Base-by-base conservation (phyloP, 2,888 invertebrate genomes). In the Microctonus aethiopoides region DNA sequence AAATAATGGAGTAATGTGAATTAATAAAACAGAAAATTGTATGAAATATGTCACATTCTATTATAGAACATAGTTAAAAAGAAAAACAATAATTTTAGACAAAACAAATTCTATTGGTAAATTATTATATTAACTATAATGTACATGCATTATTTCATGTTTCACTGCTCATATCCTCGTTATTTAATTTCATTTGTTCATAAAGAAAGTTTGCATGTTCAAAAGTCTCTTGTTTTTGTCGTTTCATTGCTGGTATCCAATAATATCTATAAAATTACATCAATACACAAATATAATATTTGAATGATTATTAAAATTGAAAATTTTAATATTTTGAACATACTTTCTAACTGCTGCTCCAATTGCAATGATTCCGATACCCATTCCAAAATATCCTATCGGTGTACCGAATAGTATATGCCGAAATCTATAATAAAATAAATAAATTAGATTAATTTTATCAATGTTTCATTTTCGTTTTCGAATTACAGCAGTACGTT, bases 31-130 rank as follows among this genome's bases (percentile, higher is more conserved):
- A 54, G 60, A 46, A 16, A n/a, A 46, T 46, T 41, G 16, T n/a
- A 29, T 60, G 6, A 62, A 46, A 22, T 4, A 26, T 46, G n/a
- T 41, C 7, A 46, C 26, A 22, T 22, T 20, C 6, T 60, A 34
- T 10, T 36, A 20, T 39, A 60, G 34, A 60, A 34, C 22, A 36
- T 39, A 60, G 60, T 60, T 39, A 22, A 60, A 7, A 20, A 13
- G n/a, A n/a, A n/a, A n/a, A 20, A 7, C 6, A 36, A 5, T 32
- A 60, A 60, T 29, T 24, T 22, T 32, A 52, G 22, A n/a, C 6
- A 56, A 68, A 51, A 54, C 11, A 62, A 9, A n/a, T 52, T 52
- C 13, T 22, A 60, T 60, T 41, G 36, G 29, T 34, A 24, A 32
- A n/a, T 63, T 10, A 26, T 16, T 46, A 3, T 51, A n/a, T n/a